These are phyloP conservation scores for Idaea dimidiata DNA, from an alignment of 2,888 invertebrate genomes.

Conservation along the genomic window DNA sequence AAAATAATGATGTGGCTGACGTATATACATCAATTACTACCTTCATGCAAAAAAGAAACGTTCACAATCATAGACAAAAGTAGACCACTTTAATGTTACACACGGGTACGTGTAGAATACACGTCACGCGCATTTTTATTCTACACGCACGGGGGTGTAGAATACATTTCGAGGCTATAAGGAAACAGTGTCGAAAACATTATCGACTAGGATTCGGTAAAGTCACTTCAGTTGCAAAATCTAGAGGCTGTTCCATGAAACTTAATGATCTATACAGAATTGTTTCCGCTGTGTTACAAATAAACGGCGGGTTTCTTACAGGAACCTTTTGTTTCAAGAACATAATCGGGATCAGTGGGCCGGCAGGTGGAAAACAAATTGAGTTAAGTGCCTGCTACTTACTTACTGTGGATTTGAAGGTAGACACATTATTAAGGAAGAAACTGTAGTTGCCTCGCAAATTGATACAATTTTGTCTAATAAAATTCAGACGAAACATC, in stretches of 20 bases:
- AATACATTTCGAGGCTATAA: too few relatives aligned
- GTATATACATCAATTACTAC: too few relatives aligned
- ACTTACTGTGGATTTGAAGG: neutral
- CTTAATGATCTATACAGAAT: constrained; percentile 33
- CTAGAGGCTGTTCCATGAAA: constrained; percentile 30
- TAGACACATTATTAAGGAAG: neutral
- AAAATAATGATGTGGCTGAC: too few relatives aligned
- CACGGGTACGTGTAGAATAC: too few relatives aligned
- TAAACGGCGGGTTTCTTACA: neutral
- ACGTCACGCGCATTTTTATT: too few relatives aligned
- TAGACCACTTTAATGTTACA: too few relatives aligned
- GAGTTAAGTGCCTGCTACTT: constrained; percentile 1
- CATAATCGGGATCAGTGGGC: neutral
- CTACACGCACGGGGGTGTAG: too few relatives aligned
- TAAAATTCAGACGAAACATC: too few relatives aligned
- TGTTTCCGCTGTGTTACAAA: constrained; percentile 26
- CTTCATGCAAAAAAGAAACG: too few relatives aligned
- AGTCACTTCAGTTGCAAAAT: constrained; percentile 34
- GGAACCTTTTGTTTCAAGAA: constrained; percentile 16
- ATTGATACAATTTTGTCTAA: too few relatives aligned
- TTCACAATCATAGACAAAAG: too few relatives aligned
- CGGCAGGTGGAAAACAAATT: constrained; percentile 3
- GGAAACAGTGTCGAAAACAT: constrained; percentile 22
- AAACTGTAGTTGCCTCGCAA: neutral
- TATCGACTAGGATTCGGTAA: constrained; percentile 23